Conservation (phyloP, 2,113 vertebrate genomes). For the Alligator sinensis region DNA sequence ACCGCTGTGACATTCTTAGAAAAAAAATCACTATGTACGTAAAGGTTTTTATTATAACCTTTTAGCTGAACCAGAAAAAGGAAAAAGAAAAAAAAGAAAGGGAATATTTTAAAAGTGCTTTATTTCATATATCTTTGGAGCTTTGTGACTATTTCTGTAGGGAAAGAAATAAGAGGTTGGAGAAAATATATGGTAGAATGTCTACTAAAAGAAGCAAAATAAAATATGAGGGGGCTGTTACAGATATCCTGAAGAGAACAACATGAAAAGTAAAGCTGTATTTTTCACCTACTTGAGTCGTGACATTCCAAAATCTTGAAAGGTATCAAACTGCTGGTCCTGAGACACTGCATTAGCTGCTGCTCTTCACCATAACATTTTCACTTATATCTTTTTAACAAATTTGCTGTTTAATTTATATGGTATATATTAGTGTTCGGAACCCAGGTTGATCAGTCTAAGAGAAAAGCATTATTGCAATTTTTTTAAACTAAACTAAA, state of each 20-base stretch:
- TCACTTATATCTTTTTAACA: background rate
- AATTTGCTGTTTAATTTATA: background rate
- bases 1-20: background rate
- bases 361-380: background rate
- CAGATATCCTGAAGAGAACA: background rate
- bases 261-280: conserved; percentile 4
- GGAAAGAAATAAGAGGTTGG: conserved; percentile 17
- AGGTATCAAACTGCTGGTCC: background rate
- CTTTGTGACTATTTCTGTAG: background rate
- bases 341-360: background rate
- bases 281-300: background rate
- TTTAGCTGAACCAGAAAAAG: background rate
- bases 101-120: background rate
- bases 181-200: background rate
- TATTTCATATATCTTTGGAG: background rate
- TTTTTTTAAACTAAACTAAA: background rate
- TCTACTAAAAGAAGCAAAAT: background rate
- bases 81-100: background rate
- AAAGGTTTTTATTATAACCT: background rate
- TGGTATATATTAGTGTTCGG: background rate
- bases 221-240: background rate
- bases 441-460: background rate
- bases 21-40: background rate
- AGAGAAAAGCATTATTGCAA: background rate
- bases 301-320: background rate